Percentiles rank a stretch among this genome's conserved stretches.
These are phyloP conservation scores for Tarsius wallacei DNA, from an alignment of 2,797 vertebrate genomes.

Conservation along the genomic window DNA sequence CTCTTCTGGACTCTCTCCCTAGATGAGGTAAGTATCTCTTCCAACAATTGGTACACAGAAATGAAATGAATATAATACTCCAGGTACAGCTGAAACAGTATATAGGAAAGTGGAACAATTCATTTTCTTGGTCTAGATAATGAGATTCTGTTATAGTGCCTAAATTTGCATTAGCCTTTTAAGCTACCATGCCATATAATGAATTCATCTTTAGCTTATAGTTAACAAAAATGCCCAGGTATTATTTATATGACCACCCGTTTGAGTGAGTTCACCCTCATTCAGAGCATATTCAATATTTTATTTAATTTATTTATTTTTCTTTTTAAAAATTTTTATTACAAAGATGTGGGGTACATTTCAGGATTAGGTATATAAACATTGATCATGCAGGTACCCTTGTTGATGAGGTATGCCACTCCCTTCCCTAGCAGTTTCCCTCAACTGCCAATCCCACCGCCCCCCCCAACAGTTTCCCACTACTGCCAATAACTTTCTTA, in stretches of 20 bases:
- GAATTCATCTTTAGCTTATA: slow-evolving; percentile 22
- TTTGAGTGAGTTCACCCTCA: slow-evolving; percentile 25
- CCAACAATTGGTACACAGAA: neutral
- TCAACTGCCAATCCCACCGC: too few relatives aligned
- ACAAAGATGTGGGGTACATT: too few relatives aligned
- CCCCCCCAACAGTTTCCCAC: too few relatives aligned
- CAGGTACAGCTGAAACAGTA: neutral
- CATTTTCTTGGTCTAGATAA: slow-evolving; percentile 41
- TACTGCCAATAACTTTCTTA: too few relatives aligned
- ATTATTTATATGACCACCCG: slow-evolving; percentile 26
- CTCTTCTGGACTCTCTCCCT: neutral
- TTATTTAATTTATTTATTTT: too few relatives aligned
- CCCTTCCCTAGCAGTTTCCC: too few relatives aligned
- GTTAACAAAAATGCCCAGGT: slow-evolving; percentile 4
- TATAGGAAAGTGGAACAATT: neutral
- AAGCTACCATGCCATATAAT: neutral
- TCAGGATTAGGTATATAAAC: too few relatives aligned
- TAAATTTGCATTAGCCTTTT: slow-evolving; percentile 51
- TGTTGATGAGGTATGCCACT: too few relatives aligned
- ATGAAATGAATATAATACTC: slow-evolving; percentile 26
- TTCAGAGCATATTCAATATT: neutral
- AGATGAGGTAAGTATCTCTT: neutral
- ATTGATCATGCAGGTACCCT: too few relatives aligned
- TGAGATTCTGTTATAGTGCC: neutral
- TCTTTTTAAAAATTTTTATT: too few relatives aligned